Conservation (phyloP, 2,888 invertebrate species). For the Drosophila macrothrix region DNA sequence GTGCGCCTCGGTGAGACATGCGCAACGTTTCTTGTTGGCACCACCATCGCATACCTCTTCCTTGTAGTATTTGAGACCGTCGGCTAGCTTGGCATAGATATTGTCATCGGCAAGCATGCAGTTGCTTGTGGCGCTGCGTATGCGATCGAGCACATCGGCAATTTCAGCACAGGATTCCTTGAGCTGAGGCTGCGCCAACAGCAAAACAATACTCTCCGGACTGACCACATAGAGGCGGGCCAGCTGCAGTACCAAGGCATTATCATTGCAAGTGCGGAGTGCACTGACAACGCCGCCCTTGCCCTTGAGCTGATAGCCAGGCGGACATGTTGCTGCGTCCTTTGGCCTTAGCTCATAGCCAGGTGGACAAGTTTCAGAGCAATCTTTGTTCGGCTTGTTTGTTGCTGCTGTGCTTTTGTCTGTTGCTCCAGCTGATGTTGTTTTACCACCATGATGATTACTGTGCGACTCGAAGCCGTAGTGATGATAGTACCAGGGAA, state of each 20-base stretch:
- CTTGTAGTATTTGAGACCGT: constrained; percentile 85
- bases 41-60: constrained; percentile 83
- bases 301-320: constrained; percentile 42
- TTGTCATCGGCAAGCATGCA: constrained; percentile 85
- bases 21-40: constrained; percentile 44
- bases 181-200: constrained; percentile 84
- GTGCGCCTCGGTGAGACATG: constrained; percentile 82
- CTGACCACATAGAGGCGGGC: constrained; percentile 86
- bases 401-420: neutral
- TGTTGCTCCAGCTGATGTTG: neutral
- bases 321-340: constrained; percentile 41
- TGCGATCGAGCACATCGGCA: constrained; percentile 81
- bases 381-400: constrained; percentile 1
- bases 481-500: constrained; percentile 70
- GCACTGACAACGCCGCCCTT: neutral
- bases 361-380: constrained; percentile 32
- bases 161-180: constrained; percentile 73
- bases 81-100: constrained; percentile 85
- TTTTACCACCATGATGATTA: constrained; percentile 13
- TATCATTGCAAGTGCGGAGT: constrained; percentile 81
- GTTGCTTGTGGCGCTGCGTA: constrained; percentile 83
- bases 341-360: constrained; percentile 40
- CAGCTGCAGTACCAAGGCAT: constrained; percentile 85
- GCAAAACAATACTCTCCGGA: constrained; percentile 86
- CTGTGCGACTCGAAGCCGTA: constrained; percentile 53